Evolutionary conservation across 1,140 invertebrate genomes (phyloP).

Genomic region (Hyphantria cunea): DNA sequence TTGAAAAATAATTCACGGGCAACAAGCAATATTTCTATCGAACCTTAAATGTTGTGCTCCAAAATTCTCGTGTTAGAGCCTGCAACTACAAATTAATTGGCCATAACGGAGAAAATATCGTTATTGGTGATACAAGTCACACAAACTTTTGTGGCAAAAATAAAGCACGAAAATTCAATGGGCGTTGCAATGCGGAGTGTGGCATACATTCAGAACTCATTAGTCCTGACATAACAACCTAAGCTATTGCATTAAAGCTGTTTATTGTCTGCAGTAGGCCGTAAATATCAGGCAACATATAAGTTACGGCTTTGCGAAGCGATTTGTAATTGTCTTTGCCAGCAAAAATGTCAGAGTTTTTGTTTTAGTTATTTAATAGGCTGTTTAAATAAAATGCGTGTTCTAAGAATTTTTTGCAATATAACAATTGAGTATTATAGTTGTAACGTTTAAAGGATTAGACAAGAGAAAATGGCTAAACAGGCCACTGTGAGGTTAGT

Average conservation of each 20-base stretch:
- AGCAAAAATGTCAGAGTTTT: neutral
- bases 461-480: no score
- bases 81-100: conserved; percentile 57
- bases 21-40: no score
- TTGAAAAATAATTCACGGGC: no score
- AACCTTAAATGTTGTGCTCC: no score
- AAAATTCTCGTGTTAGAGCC: conserved; percentile 27
- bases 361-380: no score
- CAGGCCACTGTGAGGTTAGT: no score
- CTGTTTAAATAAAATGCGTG: no score
- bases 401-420: no score
- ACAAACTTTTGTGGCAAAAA: conserved; percentile 9
- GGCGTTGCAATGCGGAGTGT: conserved; percentile 15
- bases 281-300: conserved; percentile 19
- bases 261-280: conserved; percentile 16
- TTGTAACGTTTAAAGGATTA: no score
- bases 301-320: conserved; percentile 12
- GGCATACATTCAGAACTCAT: conserved; percentile 9
- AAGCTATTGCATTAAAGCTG: conserved; percentile 2
- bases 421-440: no score
- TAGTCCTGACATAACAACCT: neutral
- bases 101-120: conserved; percentile 56
- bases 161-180: conserved; percentile 17
- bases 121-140: conserved; percentile 30
- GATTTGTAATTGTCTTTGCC: neutral